phyloP scores from a whole-genome alignment of 2,113 vertebrate genomes.

The Amblyornis subalaris region DNA sequence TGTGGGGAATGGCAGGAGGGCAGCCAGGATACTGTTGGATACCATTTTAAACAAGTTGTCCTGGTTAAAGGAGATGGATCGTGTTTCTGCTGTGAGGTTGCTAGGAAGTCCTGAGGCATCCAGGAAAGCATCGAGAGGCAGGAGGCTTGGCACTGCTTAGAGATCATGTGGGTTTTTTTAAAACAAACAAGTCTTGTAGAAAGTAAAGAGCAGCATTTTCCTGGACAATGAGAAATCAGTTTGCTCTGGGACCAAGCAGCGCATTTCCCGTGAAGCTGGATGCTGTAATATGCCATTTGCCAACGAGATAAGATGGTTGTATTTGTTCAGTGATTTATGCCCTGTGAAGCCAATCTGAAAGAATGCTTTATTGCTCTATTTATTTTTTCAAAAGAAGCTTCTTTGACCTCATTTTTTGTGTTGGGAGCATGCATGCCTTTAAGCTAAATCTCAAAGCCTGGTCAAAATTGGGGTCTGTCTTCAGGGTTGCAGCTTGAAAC shows the following conservation, averaged over 20 bases:
- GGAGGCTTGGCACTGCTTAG: background rate
- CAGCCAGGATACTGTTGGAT: background rate
- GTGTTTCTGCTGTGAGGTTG: background rate
- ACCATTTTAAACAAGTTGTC: background rate
- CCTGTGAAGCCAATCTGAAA: constrained; percentile 26
- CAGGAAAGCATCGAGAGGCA: background rate
- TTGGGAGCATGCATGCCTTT: background rate
- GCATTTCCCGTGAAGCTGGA: background rate
- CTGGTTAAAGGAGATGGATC: background rate
- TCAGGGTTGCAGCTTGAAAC: background rate
- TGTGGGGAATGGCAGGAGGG: background rate
- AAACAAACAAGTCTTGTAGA: constrained; percentile 26
- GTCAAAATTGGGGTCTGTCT: background rate
- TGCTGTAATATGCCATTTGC: background rate
- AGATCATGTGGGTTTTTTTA: background rate
- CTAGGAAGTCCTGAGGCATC: constrained; percentile 8
- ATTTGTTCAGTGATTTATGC: constrained; percentile 48
- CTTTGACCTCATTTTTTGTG: constrained; percentile 28
- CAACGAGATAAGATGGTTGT: constrained; percentile 26
- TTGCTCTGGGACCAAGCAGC: background rate
- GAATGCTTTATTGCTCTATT: constrained; percentile 61
- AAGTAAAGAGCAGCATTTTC: constrained; percentile 28
- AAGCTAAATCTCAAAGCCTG: background rate
- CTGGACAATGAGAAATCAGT: background rate
- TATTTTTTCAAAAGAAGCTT: constrained; percentile 48